Conservation (phyloP, 1,140 invertebrate genomes). For the Hypsibius dujardini region DNA sequence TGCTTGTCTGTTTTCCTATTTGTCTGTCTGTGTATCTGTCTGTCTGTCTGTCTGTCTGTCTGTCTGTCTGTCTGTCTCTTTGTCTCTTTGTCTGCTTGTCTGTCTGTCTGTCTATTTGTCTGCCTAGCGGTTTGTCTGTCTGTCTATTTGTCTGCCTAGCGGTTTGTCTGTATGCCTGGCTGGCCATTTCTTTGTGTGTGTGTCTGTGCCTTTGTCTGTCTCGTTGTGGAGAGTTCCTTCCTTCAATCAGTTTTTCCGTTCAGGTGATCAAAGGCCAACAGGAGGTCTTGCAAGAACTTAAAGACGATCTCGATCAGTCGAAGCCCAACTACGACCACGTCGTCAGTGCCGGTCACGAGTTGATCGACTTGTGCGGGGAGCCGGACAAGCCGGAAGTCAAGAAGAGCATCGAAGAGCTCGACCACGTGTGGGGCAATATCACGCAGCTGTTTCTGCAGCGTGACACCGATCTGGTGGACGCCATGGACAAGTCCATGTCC, state of each 20-base stretch:
- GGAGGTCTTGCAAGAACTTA: slow-evolving; percentile 74
- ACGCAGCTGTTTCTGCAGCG: slow-evolving; percentile 75
- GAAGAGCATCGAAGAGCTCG: slow-evolving; percentile 88
- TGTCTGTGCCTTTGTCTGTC: too few species aligned
- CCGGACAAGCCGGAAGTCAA: slow-evolving; percentile 91
- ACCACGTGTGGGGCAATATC: slow-evolving; percentile 79
- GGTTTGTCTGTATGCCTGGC: too few species aligned
- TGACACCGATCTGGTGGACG: slow-evolving; percentile 83
- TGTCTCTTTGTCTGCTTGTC: too few species aligned
- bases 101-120: too few species aligned
- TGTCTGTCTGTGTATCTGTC: too few species aligned
- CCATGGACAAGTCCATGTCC: slow-evolving; percentile 92
- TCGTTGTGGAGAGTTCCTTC: too few species aligned
- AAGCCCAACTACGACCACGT: slow-evolving; percentile 83
- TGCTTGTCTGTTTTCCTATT: too few species aligned
- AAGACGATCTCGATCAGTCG: slow-evolving; percentile 64
- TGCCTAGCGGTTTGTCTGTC: too few species aligned
- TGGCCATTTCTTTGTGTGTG: too few species aligned
- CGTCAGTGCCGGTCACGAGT: slow-evolving; percentile 63
- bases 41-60: too few species aligned
- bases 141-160: too few species aligned
- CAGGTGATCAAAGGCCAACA: slow-evolving; percentile 81
- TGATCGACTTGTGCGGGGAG: slow-evolving; percentile 81
- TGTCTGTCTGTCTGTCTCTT: too few species aligned
- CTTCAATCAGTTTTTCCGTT: slow-evolving; percentile 42